Evolutionary conservation across 2,888 invertebrate species (phyloP).

Genomic region (Nomada lathburiana): DNA sequence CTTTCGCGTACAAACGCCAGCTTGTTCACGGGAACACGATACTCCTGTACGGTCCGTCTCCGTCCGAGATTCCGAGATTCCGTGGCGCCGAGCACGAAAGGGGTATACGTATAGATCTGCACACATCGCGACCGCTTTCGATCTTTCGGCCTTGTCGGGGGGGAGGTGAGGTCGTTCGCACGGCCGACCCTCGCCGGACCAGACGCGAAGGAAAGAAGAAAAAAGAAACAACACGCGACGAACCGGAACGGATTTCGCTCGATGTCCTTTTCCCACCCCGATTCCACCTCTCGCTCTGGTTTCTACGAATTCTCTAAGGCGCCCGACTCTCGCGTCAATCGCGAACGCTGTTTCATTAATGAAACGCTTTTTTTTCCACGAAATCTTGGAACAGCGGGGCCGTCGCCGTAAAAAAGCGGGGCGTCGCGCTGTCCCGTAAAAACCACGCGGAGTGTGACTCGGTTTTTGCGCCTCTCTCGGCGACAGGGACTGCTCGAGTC

Average conservation of each 20-base stretch:
- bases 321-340: background rate
- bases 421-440: background rate
- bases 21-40: conserved; percentile 61
- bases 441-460: conserved; percentile 13
- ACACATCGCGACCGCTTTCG: no score
- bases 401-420: background rate
- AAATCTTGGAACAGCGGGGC: background rate
- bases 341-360: background rate
- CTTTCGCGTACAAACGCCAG: conserved; percentile 43
- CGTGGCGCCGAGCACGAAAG: conserved; percentile 28
- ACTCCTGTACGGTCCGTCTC: conserved; percentile 1
- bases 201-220: no score
- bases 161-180: no score
- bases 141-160: no score
- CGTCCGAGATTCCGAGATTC: conserved; percentile 16
- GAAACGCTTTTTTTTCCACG: background rate
- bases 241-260: no score
- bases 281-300: background rate
- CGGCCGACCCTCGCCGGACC: no score
- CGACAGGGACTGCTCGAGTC: background rate
- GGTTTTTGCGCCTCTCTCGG: conserved; percentile 4
- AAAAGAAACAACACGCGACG: no score
- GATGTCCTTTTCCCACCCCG: no score
- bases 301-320: no score
- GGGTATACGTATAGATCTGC: background rate